Evolutionary conservation across 92 coral and sea anemone species (phyloP), one percentile per base, ranked within the genome.

Genomic region (Actinernus sp.): DNA sequence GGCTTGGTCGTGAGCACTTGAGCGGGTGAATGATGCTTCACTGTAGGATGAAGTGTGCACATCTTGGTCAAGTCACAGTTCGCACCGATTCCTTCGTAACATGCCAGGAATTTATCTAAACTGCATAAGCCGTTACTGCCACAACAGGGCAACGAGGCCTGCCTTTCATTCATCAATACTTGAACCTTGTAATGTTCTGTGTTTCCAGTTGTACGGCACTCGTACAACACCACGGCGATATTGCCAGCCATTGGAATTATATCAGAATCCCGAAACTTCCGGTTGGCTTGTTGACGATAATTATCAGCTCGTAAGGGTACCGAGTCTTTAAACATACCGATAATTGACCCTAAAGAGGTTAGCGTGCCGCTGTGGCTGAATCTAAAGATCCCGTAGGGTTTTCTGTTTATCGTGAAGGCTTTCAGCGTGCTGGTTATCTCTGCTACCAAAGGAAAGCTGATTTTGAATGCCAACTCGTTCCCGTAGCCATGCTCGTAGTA

Each of bases 231-330:
- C 55, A 93, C 52, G 0, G 98, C 98, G 14, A 93, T 83, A 39
- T 88, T 93, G 27, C 78, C 96, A 4, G 92, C 73, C 95, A 93
- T 88, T 1, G 98, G 98, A 3, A 84, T 91, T 4, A 70, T 67
- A 32, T 73, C 62, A 1, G 92, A 84, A 24, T 69, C 38, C 17
- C 91, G 91, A 66, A 93, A 93, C 31, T 34, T 43, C 17, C 98
- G 88, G 65, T 81, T 66, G 22, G 27, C 45, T 31, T 81, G 85
- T 24, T 62, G 40, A 33, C 27, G 22, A 64, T 66, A 93, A 61
- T 81, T 93, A 48, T 88, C 78, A 20, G 98, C 98, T 27, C 63
- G 72, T 6, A 83, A 71, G 3, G 83, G 82, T 1, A 61, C 65
- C 17, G 86, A 30, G 71, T 85, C 92, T 25, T 81, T 93, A 49